Base-by-base conservation (phyloP, 2,113 vertebrate species). In the Rhagologus leucostigma region DNA sequence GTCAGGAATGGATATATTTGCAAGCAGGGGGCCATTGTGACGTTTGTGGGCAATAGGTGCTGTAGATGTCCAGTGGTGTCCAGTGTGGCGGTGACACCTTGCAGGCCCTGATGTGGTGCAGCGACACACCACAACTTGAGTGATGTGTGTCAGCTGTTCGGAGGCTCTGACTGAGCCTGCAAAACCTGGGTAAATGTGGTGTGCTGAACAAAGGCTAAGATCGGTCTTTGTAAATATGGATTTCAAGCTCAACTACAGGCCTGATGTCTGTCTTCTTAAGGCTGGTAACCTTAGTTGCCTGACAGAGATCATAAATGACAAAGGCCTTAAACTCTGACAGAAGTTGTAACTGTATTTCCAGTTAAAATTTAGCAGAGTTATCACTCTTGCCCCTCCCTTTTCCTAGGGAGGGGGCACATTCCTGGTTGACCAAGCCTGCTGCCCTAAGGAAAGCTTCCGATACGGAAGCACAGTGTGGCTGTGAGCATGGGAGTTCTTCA, bases 121-220 rank as follows among this genome's bases (percentile, higher is more conserved):
- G 57, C 7, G 32, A 8, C 29, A 17, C 6, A 24, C 29, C 12
- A 2, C 11, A 32, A 22, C 44, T 27, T 39, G 7, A 47, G n/a
- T 0, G 3, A 6, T 44, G 15, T 0, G 0, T 42, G 13, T 82
- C 6, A 17, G 33, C 77, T 83, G 15, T 83, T 79, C 3, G 4
- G 63, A 47, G 16, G 21, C 19, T 52, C 8, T 23, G 42, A 44
- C 42, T 44, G 17, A 7, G 50, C n/a, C 18, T 57, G 4, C 39
- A 44, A 49, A 69, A 44, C 16, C 29, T 6, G 0, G 20, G 3
- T 65, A 11, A 26, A 50, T 17, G 24, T 37, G 19, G 10, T 27
- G 16, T 19, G 37, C 64, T 39, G 42, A 57, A 22, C 18, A 73
- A 63, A 50, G 41, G 12, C 53, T 0, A 5, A 5, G 13, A 27